Percentiles rank a stretch among this genome's conserved stretches.
Conservation (phyloP, 2,113 vertebrate genomes). For the Colius striatus region DNA sequence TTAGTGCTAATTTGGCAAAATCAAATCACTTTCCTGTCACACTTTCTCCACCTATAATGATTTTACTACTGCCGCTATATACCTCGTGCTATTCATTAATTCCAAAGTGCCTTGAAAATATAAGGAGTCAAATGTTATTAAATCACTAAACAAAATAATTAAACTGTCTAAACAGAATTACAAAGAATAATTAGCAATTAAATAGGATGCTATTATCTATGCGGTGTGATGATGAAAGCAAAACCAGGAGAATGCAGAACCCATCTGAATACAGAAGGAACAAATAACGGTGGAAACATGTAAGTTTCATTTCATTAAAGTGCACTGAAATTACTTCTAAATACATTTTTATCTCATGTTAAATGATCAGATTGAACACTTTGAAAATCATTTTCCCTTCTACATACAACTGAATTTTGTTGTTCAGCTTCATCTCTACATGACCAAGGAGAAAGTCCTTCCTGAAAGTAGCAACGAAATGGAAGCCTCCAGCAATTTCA, state of each 20-base stretch:
- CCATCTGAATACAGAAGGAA: slow-evolving; percentile 16
- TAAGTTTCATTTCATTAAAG: not conserved
- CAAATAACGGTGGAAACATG: not conserved
- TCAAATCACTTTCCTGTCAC: not conserved
- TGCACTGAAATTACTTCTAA: not conserved
- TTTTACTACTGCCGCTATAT: not conserved
- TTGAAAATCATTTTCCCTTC: not conserved
- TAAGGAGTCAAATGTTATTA: slow-evolving; percentile 41
- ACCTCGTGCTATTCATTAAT: not conserved
- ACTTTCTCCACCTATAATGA: not conserved
- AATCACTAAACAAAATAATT: slow-evolving; percentile 68
- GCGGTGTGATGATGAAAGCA: slow-evolving; percentile 14
- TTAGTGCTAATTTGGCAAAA: not conserved
- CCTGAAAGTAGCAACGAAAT: not conserved
- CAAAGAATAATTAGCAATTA: slow-evolving; percentile 64
- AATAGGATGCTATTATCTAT: slow-evolving; percentile 41
- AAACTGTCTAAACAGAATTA: slow-evolving; percentile 56
- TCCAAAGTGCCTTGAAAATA: slow-evolving; percentile 34
- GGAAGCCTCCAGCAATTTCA: not conserved
- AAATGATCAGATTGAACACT: not conserved
- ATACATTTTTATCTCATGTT: not conserved
- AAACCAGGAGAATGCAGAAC: not conserved
- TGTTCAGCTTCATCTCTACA: not conserved
- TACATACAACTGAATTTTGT: not conserved
- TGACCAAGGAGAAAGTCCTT: not conserved